Evolutionary conservation across 2,888 invertebrate genomes (phyloP), one percentile per base, ranked within the genome.

Genomic region (Melanostoma mellinum): DNA sequence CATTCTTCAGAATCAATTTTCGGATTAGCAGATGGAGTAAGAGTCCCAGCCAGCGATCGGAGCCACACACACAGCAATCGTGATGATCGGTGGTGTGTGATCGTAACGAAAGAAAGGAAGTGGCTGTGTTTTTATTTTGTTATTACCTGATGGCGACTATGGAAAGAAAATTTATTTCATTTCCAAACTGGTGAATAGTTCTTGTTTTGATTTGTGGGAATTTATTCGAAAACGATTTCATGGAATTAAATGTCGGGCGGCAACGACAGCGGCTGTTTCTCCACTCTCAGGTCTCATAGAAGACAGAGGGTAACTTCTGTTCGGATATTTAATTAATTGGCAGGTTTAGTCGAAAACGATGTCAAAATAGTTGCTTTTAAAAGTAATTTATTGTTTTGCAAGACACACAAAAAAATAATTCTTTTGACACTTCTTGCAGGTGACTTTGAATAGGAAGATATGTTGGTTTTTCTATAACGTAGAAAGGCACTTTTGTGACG

Each of bases 1-100:
- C 63, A 50, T 63, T 63, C 48, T 69, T 67, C 46, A 42, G 63
- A 84, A 84, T 84, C 74, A 78, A 84, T 84, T 84, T 84, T 69
- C 78, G 73, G 82, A 84, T 78, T 78, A 78, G 58, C 71, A 20
- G 20, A 20, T 20, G 20, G 20, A 20, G 20, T 20, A 20, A 20
- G 20, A 20, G 20, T 20, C 20, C 20, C 20, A 20, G 20, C 20
- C 20, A 20, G 1, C 20, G 20, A 20, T 20, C 20, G 20, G 20
- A 20, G 20, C 20, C 20, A 20, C 20, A 20, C 20, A 20, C 20
- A 20, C 20, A 20, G 20, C 20, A 20, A 20, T 52, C 60, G 40
- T 58, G 53, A 55, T 52, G 6, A n/a, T 53, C 53, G 38, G 33
- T 4, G 44, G 40, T 53, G 53, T 48, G 6, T 38, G 6, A 30